Conservation (phyloP, 1,140 invertebrate species). For the Cotesia vestalis region DNA sequence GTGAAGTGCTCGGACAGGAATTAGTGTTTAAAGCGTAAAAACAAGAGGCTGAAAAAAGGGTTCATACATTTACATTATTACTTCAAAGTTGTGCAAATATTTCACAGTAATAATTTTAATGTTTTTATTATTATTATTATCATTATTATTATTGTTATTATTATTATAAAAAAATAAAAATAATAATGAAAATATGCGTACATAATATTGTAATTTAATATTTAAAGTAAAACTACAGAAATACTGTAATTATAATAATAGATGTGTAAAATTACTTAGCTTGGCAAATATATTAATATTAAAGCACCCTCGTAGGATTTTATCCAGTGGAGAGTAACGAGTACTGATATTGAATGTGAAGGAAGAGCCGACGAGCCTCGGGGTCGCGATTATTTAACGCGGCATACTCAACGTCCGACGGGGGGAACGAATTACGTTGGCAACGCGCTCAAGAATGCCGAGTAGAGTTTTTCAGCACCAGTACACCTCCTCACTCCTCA, state of each 20-base stretch:
- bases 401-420: neutral
- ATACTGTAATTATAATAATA: too few species aligned
- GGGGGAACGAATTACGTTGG: conserved; percentile 31
- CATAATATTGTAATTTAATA: too few species aligned
- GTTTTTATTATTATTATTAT: too few species aligned
- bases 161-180: neutral
- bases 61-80: neutral
- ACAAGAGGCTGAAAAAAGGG: neutral
- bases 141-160: too few species aligned
- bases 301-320: conserved; percentile 2
- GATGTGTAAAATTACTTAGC: neutral
- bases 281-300: conserved; percentile 12
- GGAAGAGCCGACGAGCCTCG: conserved; percentile 21
- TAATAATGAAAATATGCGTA: neutral
- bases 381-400: conserved; percentile 36
- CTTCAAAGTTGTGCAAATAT: too few species aligned
- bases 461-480: conserved; percentile 11
- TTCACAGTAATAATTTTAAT: neutral
- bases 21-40: conserved; percentile 45
- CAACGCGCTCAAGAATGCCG: conserved; percentile 13
- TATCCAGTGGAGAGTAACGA: conserved; percentile 25
- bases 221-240: too few species aligned
- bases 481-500: neutral
- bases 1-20: conserved; percentile 50
- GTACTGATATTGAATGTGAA: conserved; percentile 35